Evolutionary conservation across 2,888 invertebrate species (phyloP).

Genomic region (Temnothorax rugatulus): DNA sequence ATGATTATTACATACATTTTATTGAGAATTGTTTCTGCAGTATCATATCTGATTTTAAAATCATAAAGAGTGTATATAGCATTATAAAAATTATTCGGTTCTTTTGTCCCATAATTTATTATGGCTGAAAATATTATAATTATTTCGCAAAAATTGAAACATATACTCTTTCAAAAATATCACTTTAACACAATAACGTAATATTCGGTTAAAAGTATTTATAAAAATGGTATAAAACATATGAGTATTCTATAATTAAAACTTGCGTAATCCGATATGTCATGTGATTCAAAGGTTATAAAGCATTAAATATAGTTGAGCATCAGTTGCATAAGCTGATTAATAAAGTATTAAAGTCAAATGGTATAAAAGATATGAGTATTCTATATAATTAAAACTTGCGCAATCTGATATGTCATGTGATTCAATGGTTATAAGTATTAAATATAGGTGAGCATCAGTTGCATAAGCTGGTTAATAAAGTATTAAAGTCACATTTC

Average conservation of each 20-base stretch:
- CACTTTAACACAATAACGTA: not conserved
- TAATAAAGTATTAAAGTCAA: not conserved
- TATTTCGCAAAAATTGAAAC: not conserved
- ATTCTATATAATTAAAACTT: not conserved
- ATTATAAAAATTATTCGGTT: not conserved
- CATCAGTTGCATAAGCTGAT: not conserved
- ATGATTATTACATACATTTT: not conserved
- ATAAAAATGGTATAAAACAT: not conserved
- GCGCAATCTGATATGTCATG: not conserved
- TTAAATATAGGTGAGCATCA: not conserved
- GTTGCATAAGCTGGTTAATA: not conserved
- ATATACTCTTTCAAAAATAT: not conserved
- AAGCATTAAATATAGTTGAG: not conserved
- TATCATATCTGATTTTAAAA: not conserved
- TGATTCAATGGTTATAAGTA: not conserved
- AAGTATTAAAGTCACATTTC: not conserved
- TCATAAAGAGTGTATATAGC: not conserved
- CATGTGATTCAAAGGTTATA: not conserved
- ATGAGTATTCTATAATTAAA: not conserved
- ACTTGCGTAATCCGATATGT: not conserved
- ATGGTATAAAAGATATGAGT: not conserved
- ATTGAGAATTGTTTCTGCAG: not conserved
- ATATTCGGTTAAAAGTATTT: not conserved
- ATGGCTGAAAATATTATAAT: not conserved
- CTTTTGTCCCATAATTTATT: not conserved